Base-by-base conservation (phyloP, 1,140 invertebrate species). In the Drosophila lini region DNA sequence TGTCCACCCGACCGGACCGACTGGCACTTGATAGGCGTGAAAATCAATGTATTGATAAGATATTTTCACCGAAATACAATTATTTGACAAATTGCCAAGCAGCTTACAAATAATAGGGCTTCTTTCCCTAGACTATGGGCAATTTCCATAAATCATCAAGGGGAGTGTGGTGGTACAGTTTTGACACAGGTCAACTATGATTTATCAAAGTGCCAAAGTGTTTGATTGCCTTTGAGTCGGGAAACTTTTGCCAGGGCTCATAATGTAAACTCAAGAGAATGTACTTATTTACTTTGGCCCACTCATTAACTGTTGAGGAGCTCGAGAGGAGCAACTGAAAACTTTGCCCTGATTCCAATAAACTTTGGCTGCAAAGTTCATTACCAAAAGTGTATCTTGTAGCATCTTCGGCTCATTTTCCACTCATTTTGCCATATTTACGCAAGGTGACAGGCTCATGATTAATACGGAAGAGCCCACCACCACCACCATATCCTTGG, bases 371-470 rank as follows among this genome's bases (percentile, higher is more conserved):
- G 25, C 40, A 68, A 80, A 89, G 84, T 83, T 88, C 69, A 89
- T 81, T 80, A 86, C 68, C 65, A 86, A 63, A 45, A 28, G 28
- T 38, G 36, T 69, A 69, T 69, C 61, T 36, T 53, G 36, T 63
- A 52, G 48, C 79, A 78, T 73, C 81, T 73, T 83, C 50, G 44
- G 45, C 73, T 61, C 74, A 74, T 83, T 88, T 89, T 77, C 68
- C 77, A 89, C 77, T 80, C 69, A 74, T 69, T 89, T 88, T 88
- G 81, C 64, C 85, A 88, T 88, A 88, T 88, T 88, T 83, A 88
- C 80, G 65, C 44, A 83, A 83, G 80, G 80, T 88, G 84, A 88
- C 84, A 88, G 84, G 80, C 65, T 65, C 69, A 75, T 88, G 84
- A 88, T 88, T 88, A 88, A 88, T 89, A 88, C 77, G 64, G 56